Evolutionary conservation across 2,113 vertebrate genomes (phyloP), one percentile per base, ranked within the genome.

Genomic region (Vireo altiloquus): DNA sequence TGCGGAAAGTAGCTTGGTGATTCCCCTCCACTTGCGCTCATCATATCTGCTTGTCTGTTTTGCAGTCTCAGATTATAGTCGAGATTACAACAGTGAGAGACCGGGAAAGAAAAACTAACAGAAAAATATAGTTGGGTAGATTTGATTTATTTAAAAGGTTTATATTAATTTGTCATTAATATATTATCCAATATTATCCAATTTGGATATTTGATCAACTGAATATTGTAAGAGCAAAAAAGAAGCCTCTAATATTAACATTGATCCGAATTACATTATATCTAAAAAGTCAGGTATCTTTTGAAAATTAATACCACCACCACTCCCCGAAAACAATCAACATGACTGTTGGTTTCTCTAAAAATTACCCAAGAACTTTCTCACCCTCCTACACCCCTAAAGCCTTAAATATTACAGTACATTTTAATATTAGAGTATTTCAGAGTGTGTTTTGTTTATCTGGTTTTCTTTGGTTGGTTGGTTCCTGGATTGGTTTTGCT

Each of bases 291-390:
- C 69, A 75, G 9, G 6, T 47, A 42, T 20, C 15, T 60, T 72
- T 75, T 74, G 40, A 77, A 60, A 6, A 65, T 15, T 72, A 77
- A 28, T 46, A 20, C 2, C 6, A 42, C 4, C 1, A 25, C 2
- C 1, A 30, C 4, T 6, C 0, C 1, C 2, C 6, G 18, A 37
- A 72, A 46, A 5, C 2, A 54, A 53, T 47, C 10, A 91, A 44
- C 6, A 33, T 1, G 12, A 39, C 4, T 13, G 3, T 10, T 54
- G 20, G 0, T 20, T 70, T 78, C 37, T 25, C 8, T 4, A 35
- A 53, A 82, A 85, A 71, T 22, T 16, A 9, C 33, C 52, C 15
- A 21, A 6, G 31, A n/a, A 13, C 4, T 31, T 44, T 5, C 6
- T 13, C 11, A 39, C 12, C 39, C 15, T 22, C 10, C n/a, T 9